phyloP scores from a whole-genome alignment of 2,113 vertebrate species.

The Platysternon megacephalum region DNA sequence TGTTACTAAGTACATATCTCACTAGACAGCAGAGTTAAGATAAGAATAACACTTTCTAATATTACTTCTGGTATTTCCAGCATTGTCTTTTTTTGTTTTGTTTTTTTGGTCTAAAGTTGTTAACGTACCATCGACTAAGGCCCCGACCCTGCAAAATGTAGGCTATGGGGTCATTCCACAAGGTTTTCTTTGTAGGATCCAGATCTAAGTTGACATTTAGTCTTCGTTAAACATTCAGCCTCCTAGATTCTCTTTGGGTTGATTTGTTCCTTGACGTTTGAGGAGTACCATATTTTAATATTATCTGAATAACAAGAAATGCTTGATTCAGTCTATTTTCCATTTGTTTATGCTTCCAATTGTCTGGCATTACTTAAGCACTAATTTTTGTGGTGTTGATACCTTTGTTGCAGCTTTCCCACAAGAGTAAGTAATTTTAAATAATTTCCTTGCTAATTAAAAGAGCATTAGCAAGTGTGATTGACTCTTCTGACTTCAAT shows the following conservation, averaged over 20 bases:
- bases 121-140: neutral
- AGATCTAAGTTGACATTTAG: neutral
- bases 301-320: too few species aligned
- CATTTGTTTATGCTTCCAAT: neutral
- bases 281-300: too few species aligned
- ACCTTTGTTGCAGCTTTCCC: neutral
- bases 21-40: neutral
- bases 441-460: neutral
- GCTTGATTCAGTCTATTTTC: too few species aligned
- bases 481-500: neutral
- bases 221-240: neutral
- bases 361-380: neutral
- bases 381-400: neutral
- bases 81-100: neutral
- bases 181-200: neutral
- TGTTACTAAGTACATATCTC: neutral
- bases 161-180: neutral
- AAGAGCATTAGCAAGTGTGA: neutral
- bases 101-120: neutral
- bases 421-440: neutral
- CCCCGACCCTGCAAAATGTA: neutral
- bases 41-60: neutral
- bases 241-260: neutral
- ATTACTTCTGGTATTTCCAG: neutral
- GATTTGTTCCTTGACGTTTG: too few species aligned